phyloP scores from a whole-genome alignment of 2,888 invertebrate species.

The Dolichopus griseipennis region DNA sequence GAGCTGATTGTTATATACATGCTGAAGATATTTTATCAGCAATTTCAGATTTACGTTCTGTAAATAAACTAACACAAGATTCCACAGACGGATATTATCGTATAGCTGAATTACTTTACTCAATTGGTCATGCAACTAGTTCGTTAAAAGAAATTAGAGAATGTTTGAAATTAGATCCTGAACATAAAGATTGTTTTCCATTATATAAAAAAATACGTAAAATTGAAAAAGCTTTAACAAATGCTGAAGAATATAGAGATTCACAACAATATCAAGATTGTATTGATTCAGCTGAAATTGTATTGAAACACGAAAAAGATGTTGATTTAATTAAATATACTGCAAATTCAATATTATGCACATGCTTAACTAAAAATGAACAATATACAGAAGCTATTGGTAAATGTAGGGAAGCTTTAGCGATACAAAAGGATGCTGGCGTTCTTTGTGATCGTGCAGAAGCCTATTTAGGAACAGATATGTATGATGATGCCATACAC shows the following conservation, averaged over 20 bases:
- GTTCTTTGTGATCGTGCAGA: conserved; percentile 87
- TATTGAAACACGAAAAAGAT: conserved; percentile 60
- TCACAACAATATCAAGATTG: conserved; percentile 60
- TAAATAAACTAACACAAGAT: conserved; percentile 85
- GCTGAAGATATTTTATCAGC: conserved; percentile 74
- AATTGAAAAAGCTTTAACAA: conserved; percentile 67
- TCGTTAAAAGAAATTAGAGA: conserved; percentile 89
- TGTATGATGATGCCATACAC: conserved; percentile 86
- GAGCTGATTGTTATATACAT: conserved; percentile 77
- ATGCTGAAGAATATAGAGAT: conserved; percentile 55
- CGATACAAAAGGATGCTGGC: conserved; percentile 63
- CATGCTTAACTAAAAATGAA: conserved; percentile 63
- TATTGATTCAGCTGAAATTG: conserved; percentile 56
- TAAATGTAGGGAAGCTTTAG: conserved; percentile 71
- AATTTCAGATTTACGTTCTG: conserved; percentile 80
- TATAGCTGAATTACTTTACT: conserved; percentile 77
- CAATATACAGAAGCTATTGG: conserved; percentile 62
- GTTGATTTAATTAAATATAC: conserved; percentile 62
- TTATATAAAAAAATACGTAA: conserved; percentile 95
- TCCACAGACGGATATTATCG: conserved; percentile 65
- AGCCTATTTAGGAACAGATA: conserved; percentile 77
- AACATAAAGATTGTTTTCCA: conserved; percentile 91
- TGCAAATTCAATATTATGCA: conserved; percentile 70
- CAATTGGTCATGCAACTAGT: conserved; percentile 84
- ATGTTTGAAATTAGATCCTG: conserved; percentile 93